Evolutionary conservation across 2,113 vertebrate genomes (phyloP), one percentile per base, ranked within the genome.

Genomic region (Pseudolaguvia tuberculata): DNA sequence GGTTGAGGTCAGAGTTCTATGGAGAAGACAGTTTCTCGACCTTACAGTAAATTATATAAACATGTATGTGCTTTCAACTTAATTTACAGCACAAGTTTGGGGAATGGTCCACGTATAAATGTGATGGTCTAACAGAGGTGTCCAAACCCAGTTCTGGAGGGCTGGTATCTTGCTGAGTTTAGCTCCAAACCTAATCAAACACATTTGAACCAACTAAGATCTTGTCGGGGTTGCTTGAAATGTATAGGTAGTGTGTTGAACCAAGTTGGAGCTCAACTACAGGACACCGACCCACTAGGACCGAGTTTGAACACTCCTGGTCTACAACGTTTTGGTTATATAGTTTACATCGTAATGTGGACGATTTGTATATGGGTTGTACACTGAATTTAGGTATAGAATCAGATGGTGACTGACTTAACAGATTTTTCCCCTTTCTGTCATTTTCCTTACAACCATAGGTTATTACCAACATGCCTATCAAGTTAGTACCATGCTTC

Each of bases 401-500:
- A 21, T 61, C 42, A 56, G 51, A 27, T 17, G 50, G 31, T 75
- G 45, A 68, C 56, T 52, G 7, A 29, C 59, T 63, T 75, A 29
- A 66, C 63, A 67, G 62, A 52, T 78, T 14, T 47, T 31, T 57
- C 61, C 9, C 72, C 65, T 35, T 85, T 84, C 84, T 87, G 78
- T 90, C 80, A 89, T 82, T 89, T 81, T 84, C 85, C 52, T 45
- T 51, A 76, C 85, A 84, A 70, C 73, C 78, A 73, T 86, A 98
- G 96, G 90, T 96, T 79, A 88, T 96, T 91, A 74, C 86, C 86
- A 95, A 93, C 81, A 89, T 93, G 25, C 76, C 88, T 87, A 88
- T 91, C 87, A 96, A 95, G 96, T 99, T 92, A 97, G 96, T 98
- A 95, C 85, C 80, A n/a, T 62, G 66, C 81, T 86, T 52, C 73